phyloP scores from a whole-genome alignment of 2,797 vertebrate genomes.

The Gymnopithys bicolor region DNA sequence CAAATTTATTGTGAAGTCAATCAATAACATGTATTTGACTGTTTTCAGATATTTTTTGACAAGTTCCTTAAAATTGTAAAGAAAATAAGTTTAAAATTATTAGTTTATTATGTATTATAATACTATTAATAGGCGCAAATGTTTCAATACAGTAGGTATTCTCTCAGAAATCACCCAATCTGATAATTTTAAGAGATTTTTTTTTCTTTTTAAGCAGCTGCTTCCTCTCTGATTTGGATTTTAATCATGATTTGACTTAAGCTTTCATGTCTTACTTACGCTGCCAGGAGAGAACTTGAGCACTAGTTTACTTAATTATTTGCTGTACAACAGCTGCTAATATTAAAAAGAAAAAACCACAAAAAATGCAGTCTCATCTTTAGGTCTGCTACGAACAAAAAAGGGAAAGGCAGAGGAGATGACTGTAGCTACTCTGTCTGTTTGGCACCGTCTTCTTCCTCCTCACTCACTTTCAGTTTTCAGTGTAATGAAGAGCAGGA shows the following conservation, averaged over 20 bases:
- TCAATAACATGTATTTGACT: not conserved
- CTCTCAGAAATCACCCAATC: not conserved
- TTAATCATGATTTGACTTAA: conserved; percentile 73
- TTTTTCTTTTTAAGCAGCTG: conserved; percentile 27
- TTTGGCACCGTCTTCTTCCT: conserved; percentile 69
- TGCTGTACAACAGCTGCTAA: conserved; percentile 86
- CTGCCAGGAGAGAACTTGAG: conserved; percentile 71
- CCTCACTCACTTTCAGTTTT: conserved; percentile 74
- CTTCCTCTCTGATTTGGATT: conserved; percentile 65
- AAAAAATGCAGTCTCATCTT: conserved; percentile 85
- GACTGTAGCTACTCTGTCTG: conserved; percentile 83
- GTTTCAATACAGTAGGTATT: conserved; percentile 3
- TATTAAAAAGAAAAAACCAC: conserved; percentile 72
- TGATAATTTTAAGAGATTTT: conserved; percentile 8
- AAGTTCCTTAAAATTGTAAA: not conserved
- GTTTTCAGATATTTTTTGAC: not conserved
- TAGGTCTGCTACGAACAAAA: conserved; percentile 72
- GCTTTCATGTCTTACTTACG: conserved; percentile 68
- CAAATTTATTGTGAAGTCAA: not conserved
- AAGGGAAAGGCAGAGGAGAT: conserved; percentile 71
- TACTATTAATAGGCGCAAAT: not conserved
- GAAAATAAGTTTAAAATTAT: not conserved
- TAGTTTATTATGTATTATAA: not conserved
- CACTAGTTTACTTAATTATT: conserved; percentile 79
- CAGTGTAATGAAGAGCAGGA: conserved; percentile 91